Base-by-base conservation (phyloP, 2,888 invertebrate species). In the Drosophila paranaensis region DNA sequence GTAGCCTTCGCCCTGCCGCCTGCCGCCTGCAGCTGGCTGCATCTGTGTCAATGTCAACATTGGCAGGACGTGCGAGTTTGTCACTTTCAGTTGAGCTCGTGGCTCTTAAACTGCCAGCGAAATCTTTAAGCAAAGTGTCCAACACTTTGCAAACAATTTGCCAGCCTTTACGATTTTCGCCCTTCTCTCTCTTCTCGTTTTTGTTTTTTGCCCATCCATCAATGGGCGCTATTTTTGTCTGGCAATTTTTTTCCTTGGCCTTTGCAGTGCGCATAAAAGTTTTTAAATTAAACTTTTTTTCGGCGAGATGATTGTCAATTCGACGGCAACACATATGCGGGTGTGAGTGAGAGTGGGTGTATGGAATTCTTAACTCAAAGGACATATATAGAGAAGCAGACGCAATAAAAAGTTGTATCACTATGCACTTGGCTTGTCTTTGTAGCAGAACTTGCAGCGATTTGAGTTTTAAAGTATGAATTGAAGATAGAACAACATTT, bases 11-110 rank as follows among this genome's bases (percentile, higher is more conserved):
- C n/a, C 37, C 54, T 35, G 53, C 35, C 27, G 74, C 37, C 54
- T 35, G 53, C 35, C 27, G 74, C 81, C 79, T 65, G 39, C 33
- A 69, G 65, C 61, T 63, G 70, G 46, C 71, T 73, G 87, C 89
- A 89, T 81, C 84, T 87, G 89, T 87, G 87, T 89, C 87, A 87
- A 87, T 87, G 90, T 90, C 87, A 90, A 80, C 76, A 76, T 72
- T 63, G 72, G 50, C 65, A 55, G 75, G 50, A 74, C 89, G 89
- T 88, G 79, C 71, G 60, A 71, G 71, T 69, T 80, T 80, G 65
- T 72, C 70, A 61, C 69, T 74, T 71, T 66, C 66, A 64, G 63
- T 51, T 43, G 37, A 45, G 40, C 37, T 62, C 63, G 58, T 46
- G 58, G 50, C 72, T 42, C 63, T 89, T 66, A 66, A 84, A 71